These are phyloP conservation scores for Acanthochromis polyacanthus DNA, from an alignment of 2,113 vertebrate species.

Conservation along the genomic window DNA sequence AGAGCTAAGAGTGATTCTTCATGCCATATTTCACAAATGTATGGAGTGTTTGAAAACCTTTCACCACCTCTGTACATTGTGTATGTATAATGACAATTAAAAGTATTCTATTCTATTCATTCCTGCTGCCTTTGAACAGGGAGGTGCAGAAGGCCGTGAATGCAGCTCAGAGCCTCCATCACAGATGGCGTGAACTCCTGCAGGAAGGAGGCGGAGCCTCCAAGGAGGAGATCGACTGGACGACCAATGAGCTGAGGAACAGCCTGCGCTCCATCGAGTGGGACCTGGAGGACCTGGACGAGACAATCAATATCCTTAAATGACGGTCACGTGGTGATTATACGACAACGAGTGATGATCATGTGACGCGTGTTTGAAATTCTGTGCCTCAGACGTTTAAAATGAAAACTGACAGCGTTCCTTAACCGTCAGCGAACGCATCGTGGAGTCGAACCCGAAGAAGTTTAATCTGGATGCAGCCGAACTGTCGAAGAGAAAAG, in stretches of 20 bases:
- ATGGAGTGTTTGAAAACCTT: no score
- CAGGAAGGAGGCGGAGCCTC: conserved; percentile 90
- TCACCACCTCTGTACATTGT: no score
- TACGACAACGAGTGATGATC: no score
- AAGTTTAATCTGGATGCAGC: conserved; percentile 96
- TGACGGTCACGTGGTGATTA: no score
- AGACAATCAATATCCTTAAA: conserved; percentile 98
- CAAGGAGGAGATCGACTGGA: conserved; percentile 97
- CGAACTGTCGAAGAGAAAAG: conserved; percentile 93
- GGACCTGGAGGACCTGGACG: conserved; percentile 98
- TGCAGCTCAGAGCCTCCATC: conserved; percentile 94
- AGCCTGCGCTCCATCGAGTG: conserved; percentile 98
- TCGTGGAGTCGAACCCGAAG: conserved; percentile 97
- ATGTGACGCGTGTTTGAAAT: no score
- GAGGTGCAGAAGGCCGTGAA: conserved; percentile 98
- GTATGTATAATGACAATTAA: no score
- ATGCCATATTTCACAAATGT: no score
- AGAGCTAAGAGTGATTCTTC: no score
- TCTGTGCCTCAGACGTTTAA: no score
- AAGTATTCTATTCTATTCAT: no score
- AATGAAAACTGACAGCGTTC: background rate
- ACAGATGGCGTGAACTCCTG: conserved; percentile 93
- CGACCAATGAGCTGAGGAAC: conserved; percentile 97
- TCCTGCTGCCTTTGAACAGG: conserved; percentile 71
- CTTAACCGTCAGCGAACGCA: conserved; percentile 85